Conservation (phyloP, 1,140 invertebrate species). For the Drosophila malerkotliana region DNA sequence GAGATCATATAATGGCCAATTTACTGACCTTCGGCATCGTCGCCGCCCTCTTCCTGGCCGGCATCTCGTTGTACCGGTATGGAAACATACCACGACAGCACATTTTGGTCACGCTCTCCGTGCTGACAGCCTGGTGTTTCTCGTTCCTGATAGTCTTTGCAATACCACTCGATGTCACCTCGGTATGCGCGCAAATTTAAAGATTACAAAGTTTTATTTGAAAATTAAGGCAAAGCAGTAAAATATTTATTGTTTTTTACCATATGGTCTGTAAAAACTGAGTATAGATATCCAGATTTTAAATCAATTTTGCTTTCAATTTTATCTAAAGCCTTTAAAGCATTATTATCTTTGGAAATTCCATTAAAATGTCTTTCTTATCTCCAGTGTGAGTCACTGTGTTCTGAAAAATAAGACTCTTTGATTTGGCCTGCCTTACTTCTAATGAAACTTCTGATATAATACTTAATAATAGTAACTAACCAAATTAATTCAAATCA, state of each 20-base stretch:
- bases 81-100: constrained; percentile 97
- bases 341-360: background rate
- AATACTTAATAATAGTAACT: too few species aligned
- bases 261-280: constrained; percentile 3
- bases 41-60: constrained; percentile 91
- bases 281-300: background rate
- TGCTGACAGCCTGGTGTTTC: constrained; percentile 99
- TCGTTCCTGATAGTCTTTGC: constrained; percentile 99
- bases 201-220: background rate
- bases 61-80: constrained; percentile 95
- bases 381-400: constrained; percentile 14
- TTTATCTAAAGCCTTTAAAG: constrained; percentile 6
- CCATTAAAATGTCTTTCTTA: constrained; percentile 17
- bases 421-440: too few species aligned
- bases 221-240: background rate
- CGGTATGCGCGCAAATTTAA: constrained; percentile 87
- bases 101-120: constrained; percentile 95
- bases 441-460: too few species aligned
- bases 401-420: too few species aligned
- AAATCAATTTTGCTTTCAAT: background rate
- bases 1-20: constrained; percentile 61
- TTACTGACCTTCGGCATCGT: constrained; percentile 71
- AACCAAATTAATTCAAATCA: background rate
- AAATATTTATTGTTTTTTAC: background rate
- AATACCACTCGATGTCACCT: constrained; percentile 97